These are phyloP conservation scores for Euthynnus affinis DNA, from an alignment of 2,797 vertebrate genomes.

Conservation along the genomic window DNA sequence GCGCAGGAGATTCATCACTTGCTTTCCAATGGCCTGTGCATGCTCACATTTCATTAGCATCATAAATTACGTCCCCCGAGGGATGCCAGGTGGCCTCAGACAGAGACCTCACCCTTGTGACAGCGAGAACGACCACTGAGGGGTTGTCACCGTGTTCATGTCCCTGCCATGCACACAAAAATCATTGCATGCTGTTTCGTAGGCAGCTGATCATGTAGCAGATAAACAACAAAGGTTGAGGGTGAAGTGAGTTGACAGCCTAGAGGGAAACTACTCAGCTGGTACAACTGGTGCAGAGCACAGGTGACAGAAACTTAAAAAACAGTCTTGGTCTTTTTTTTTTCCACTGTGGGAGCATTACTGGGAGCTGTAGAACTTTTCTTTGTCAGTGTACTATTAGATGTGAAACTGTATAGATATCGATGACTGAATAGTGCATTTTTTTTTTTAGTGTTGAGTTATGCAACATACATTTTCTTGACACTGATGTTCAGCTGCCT, in stretches of 20 bases:
- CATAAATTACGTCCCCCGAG: slow-evolving; percentile 75
- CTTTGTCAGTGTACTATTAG: neutral
- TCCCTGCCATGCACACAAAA: slow-evolving; percentile 47
- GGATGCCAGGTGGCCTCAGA: slow-evolving; percentile 71
- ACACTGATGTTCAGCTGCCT: too few relatives aligned
- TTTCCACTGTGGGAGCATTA: slow-evolving; percentile 1
- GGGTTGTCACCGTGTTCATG: slow-evolving; percentile 51
- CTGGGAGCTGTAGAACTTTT: neutral
- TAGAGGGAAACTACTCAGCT: slow-evolving; percentile 38
- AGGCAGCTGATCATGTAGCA: slow-evolving; percentile 37
- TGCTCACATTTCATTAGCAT: slow-evolving; percentile 80
- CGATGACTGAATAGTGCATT: slow-evolving; percentile 1
- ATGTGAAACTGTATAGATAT: slow-evolving; percentile 9
- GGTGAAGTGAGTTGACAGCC: slow-evolving; percentile 52
- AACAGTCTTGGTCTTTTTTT: slow-evolving; percentile 1
- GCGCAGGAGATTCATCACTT: slow-evolving; percentile 77
- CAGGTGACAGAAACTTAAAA: neutral
- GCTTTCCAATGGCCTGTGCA: slow-evolving; percentile 66
- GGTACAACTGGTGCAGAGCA: slow-evolving; percentile 29
- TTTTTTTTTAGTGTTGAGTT: slow-evolving; percentile 6
- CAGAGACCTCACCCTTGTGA: slow-evolving; percentile 65
- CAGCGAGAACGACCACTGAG: slow-evolving; percentile 45
- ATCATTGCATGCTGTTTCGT: slow-evolving; percentile 21
- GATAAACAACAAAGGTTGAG: slow-evolving; percentile 37
- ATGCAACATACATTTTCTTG: neutral